Evolutionary conservation across 1,140 invertebrate genomes (phyloP).

Genomic region (Drosophila mauritiana): DNA sequence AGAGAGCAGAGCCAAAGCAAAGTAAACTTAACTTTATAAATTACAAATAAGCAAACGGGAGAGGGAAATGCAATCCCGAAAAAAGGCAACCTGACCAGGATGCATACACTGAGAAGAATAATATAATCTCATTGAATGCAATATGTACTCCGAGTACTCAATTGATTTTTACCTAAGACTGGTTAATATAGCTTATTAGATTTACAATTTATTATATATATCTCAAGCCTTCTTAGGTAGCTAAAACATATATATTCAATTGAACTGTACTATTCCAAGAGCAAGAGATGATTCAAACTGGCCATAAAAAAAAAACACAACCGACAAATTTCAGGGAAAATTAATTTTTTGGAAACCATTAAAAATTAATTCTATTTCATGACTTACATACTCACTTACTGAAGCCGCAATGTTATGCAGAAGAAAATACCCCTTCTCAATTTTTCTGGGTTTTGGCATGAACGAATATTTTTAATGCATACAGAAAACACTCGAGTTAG

Average conservation of each 20-base stretch:
- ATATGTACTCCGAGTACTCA: background rate
- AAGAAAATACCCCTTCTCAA: constrained; percentile 14
- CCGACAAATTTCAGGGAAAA: constrained; percentile 67
- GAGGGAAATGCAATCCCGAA: constrained; percentile 31
- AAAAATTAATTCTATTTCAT: constrained; percentile 82
- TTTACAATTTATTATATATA: too few relatives aligned
- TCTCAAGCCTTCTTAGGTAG: too few relatives aligned
- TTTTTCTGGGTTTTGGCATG: constrained; percentile 46
- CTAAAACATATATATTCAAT: too few relatives aligned
- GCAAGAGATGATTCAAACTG: constrained; percentile 11
- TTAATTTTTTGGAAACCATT: constrained; percentile 80
- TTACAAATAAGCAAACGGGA: constrained; percentile 74
- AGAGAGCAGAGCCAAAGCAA: constrained; percentile 34
- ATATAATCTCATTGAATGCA: background rate
- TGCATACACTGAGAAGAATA: background rate
- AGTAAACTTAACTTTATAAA: constrained; percentile 77
- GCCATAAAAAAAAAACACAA: constrained; percentile 51
- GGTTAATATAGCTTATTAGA: too few relatives aligned
- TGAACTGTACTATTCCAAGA: background rate
- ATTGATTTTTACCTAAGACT: background rate
- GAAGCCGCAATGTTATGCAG: constrained; percentile 60
- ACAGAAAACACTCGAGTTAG: constrained; percentile 64
- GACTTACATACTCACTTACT: constrained; percentile 23
- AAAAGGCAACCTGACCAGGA: constrained; percentile 14
- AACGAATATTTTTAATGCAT: constrained; percentile 76